Percentiles rank a stretch among this genome's conserved stretches.
Conservation (phyloP, 2,797 vertebrate genomes). For the Leuciscus waleckii region DNA sequence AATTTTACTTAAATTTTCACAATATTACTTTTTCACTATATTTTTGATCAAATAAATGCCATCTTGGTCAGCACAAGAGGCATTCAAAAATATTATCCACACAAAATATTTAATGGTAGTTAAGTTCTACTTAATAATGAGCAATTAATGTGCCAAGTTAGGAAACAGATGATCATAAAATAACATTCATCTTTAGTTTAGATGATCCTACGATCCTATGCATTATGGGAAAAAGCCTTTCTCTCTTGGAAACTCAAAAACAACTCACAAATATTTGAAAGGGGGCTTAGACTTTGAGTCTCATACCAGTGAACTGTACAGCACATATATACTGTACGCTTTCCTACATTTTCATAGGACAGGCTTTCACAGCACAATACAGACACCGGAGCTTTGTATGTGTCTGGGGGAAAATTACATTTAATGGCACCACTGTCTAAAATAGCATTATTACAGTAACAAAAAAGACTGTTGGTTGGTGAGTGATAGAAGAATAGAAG, state of each 20-base stretch:
- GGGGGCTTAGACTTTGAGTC: not conserved
- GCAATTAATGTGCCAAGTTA: not conserved
- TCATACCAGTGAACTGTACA: not conserved
- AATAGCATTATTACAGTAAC: constrained; percentile 13
- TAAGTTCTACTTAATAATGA: not conserved
- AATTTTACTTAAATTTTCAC: not conserved
- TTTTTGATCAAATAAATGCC: not conserved
- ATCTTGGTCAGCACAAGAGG: not conserved
- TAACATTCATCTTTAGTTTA: not conserved
- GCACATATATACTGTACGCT: not conserved
- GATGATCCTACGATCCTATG: not conserved
- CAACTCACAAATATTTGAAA: not conserved
- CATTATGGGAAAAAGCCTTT: not conserved
- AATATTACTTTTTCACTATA: not conserved
- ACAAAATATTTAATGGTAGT: too few species aligned
- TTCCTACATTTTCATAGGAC: not conserved
- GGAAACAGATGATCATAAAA: not conserved
- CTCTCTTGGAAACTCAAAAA: not conserved
- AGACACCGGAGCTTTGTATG: not conserved
- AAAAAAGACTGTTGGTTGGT: not conserved
- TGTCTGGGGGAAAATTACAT: constrained; percentile 10
- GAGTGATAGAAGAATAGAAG: constrained; percentile 5
- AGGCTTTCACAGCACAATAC: constrained; percentile 3
- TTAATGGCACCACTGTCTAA: constrained; percentile 17
- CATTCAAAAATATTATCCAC: too few species aligned